A percentile compares a stretch with the other conserved stretches of the same genome.
These are phyloP conservation scores for Chlorospingus semifuscus DNA, from an alignment of 2,797 vertebrate species.

Conservation along the genomic window DNA sequence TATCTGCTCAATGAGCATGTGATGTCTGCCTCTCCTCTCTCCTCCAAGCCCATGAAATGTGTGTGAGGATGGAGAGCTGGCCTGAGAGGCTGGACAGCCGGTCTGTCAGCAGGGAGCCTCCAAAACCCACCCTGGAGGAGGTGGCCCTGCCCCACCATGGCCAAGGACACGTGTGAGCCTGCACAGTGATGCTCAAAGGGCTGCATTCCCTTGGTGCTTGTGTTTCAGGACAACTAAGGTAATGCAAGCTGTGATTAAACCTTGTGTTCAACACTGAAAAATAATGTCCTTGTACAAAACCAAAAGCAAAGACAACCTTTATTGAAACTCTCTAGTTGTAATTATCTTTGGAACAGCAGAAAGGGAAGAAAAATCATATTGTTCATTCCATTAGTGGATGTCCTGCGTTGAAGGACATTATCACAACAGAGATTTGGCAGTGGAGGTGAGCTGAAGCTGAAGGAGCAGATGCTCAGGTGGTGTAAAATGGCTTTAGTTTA, in stretches of 20 bases:
- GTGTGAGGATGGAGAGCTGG: neutral
- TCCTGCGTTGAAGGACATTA: neutral
- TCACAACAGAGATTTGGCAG: slow-evolving; percentile 4
- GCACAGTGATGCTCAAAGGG: neutral
- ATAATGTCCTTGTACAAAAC: neutral
- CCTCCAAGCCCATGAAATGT: neutral
- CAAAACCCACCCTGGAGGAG: neutral
- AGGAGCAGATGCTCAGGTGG: slow-evolving; percentile 9
- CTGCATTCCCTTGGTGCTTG: neutral
- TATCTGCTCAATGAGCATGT: neutral
- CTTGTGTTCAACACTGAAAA: neutral
- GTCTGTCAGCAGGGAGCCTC: neutral
- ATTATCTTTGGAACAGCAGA: neutral
- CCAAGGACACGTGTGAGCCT: rapidly evolving
- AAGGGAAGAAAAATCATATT: neutral
- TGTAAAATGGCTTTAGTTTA: neutral
- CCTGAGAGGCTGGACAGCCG: neutral
- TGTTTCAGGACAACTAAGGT: neutral
- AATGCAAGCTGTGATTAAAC: neutral
- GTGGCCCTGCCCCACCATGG: rapidly evolving
- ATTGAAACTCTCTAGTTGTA: neutral
- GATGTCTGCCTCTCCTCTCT: neutral
- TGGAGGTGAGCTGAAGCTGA: neutral
- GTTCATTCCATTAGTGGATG: neutral
- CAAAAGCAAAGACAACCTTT: neutral